A percentile compares a stretch with the other conserved stretches of the same genome.
Conservation (phyloP, 2,113 vertebrate genomes). For the Strix uralensis region DNA sequence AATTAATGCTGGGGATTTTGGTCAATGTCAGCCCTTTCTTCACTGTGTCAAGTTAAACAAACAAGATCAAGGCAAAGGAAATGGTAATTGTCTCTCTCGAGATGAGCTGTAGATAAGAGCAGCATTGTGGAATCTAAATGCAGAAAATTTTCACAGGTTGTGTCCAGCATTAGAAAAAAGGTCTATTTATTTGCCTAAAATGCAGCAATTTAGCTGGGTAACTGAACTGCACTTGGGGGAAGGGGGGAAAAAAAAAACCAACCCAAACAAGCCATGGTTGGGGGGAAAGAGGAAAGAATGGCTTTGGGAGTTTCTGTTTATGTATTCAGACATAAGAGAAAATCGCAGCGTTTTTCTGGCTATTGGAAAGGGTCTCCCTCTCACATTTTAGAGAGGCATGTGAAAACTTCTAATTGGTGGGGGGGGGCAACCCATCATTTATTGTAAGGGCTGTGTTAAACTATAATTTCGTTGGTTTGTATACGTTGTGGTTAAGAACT, state of each 20-base stretch:
- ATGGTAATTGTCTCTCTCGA: slow-evolving; percentile 94
- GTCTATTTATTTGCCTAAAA: slow-evolving; percentile 63
- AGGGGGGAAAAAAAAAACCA: background rate
- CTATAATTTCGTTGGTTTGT: background rate
- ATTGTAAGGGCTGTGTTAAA: background rate
- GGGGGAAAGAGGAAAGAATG: background rate
- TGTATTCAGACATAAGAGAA: background rate
- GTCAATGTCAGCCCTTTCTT: slow-evolving; percentile 98
- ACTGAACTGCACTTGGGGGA: background rate
- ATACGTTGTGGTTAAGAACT: accelerated
- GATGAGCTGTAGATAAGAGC: slow-evolving; percentile 84
- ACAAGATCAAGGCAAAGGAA: slow-evolving; percentile 93
- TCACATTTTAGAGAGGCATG: background rate
- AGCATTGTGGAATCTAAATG: slow-evolving; percentile 81
- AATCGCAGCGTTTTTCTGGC: background rate
- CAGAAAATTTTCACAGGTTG: slow-evolving; percentile 75
- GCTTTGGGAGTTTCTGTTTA: background rate
- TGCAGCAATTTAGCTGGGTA: slow-evolving; percentile 8
- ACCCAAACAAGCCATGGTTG: background rate
- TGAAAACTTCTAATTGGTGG: accelerated
- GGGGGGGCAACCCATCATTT: too few species aligned
- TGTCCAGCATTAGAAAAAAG: slow-evolving; percentile 74
- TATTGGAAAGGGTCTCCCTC: background rate
- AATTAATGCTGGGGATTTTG: slow-evolving; percentile 97
- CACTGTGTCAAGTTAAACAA: slow-evolving; percentile 99